A percentile compares a stretch with the other conserved stretches of the same genome.
phyloP scores from a whole-genome alignment of 2,888 invertebrate species.

The Hirtodrosophila duncani region DNA sequence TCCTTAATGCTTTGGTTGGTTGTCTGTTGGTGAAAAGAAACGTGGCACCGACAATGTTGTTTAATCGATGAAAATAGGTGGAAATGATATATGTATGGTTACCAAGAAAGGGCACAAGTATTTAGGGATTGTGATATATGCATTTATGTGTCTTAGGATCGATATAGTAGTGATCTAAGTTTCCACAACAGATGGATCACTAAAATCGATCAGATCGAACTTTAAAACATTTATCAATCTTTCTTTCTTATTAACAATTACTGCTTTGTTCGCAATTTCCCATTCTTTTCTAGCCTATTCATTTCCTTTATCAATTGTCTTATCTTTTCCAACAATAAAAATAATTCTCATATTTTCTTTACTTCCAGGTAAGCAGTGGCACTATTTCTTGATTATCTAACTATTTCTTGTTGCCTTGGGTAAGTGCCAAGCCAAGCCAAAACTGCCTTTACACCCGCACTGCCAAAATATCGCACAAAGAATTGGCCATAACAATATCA shows the following conservation, averaged over 20 bases:
- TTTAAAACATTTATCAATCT: too few relatives aligned
- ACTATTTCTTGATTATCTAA: slow-evolving; percentile 26
- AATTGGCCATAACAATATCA: slow-evolving; percentile 68
- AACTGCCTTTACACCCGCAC: slow-evolving; percentile 12
- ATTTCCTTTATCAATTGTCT: slow-evolving; percentile 16
- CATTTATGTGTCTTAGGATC: too few relatives aligned
- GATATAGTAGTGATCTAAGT: too few relatives aligned
- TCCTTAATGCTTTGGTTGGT: not conserved
- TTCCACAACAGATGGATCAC: too few relatives aligned
- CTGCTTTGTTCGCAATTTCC: too few relatives aligned
- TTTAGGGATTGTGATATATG: too few relatives aligned
- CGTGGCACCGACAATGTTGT: slow-evolving; percentile 30
- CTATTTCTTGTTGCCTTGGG: slow-evolving; percentile 8
- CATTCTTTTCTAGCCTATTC: too few relatives aligned
- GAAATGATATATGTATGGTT: too few relatives aligned
- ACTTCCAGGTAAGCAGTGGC: slow-evolving; percentile 48
- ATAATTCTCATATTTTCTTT: slow-evolving; percentile 23
- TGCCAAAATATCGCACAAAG: slow-evolving; percentile 44
- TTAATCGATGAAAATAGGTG: slow-evolving; percentile 38
- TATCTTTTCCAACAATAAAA: slow-evolving; percentile 23
- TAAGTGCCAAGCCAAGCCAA: slow-evolving; percentile 30
- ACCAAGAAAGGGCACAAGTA: too few relatives aligned
- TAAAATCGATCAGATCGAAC: too few relatives aligned
- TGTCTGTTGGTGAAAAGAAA: slow-evolving; percentile 30
- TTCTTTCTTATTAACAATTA: too few relatives aligned